Evolutionary conservation across 1,140 invertebrate species (phyloP), one percentile per base, ranked within the genome.

Genomic region (Drosophila oshimai): DNA sequence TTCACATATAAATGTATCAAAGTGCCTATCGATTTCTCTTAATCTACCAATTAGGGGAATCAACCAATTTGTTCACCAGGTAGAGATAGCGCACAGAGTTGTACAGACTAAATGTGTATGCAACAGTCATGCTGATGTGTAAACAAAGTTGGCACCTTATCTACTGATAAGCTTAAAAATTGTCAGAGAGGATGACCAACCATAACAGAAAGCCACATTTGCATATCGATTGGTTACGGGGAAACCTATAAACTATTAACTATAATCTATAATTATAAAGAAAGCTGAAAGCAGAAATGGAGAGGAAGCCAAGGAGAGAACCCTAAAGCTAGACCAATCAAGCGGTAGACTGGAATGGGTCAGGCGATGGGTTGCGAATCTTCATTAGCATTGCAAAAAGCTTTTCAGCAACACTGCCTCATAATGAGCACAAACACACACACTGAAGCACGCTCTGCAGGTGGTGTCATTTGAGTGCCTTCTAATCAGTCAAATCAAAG

Each of bases 351-450:
- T 44, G 20, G 51, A 73, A 45, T 39, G 60, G 65, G 53, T 81
- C 78, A 73, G 69, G 22, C 53, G 54, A 39, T 45, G 77, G 71
- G 50, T 74, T 69, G 44, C 42, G 18, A 15, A 24, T 29, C 42
- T 42, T 33, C 46, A 84, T 83, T 83, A 71, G 74, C 64, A 84
- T 78, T 68, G 71, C 64, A 74, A 61, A 65, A 54, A 36, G 53
- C 28, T 45, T 45, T 55, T 36, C 31, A 37, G 29, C 34, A 49
- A 53, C 62, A 64, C 26, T 50, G 62, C 64, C 54, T 51, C 47
- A 45, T 53, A 45, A 47, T 49, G 20, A 36, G 55, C 37, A 39
- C 57, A 44, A 37, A 12, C 46, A 42, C 15, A 26, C 34, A 42
- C 17, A 51, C 28, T 6, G 18, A 12, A 41, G 26, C 9, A 46